A percentile compares a stretch with the other conserved stretches of the same genome.
These are phyloP conservation scores for Erynnis tages DNA, from an alignment of 2,888 invertebrate genomes.

Conservation along the genomic window DNA sequence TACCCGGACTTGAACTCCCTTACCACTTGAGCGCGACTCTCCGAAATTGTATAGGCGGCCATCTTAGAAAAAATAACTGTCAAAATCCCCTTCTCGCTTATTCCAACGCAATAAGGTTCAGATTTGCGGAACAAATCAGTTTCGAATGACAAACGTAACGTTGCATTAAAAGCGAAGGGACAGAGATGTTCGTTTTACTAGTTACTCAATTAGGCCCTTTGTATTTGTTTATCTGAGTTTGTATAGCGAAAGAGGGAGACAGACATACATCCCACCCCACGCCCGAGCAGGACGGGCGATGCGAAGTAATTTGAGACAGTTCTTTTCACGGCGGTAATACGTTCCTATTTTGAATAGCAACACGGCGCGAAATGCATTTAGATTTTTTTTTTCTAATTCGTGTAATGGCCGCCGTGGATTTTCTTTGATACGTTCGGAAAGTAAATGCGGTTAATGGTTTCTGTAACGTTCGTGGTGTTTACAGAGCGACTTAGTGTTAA, in stretches of 20 bases:
- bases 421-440: slow-evolving; percentile 68
- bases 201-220: slow-evolving; percentile 83
- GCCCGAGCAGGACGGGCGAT: slow-evolving; percentile 48
- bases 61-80: slow-evolving; percentile 27
- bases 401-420: slow-evolving; percentile 67
- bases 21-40: slow-evolving; percentile 74
- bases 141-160: slow-evolving; percentile 34
- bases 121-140: slow-evolving; percentile 33
- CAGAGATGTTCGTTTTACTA: slow-evolving; percentile 79
- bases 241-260: slow-evolving; percentile 64
- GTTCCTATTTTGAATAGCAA: slow-evolving; percentile 81
- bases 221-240: slow-evolving; percentile 82
- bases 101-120: slow-evolving; percentile 36
- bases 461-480: slow-evolving; percentile 30
- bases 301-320: slow-evolving; percentile 80
- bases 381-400: slow-evolving; percentile 67
- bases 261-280: slow-evolving; percentile 34
- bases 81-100: slow-evolving; percentile 30
- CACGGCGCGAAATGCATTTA: slow-evolving; percentile 79
- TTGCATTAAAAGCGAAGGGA: slow-evolving; percentile 69
- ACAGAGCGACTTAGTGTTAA: slow-evolving; percentile 23
- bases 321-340: slow-evolving; percentile 79
- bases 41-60: slow-evolving; percentile 64
- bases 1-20: slow-evolving; percentile 69
- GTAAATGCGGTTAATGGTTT: slow-evolving; percentile 45